These are phyloP conservation scores for Drosophila lacteicornis DNA, from an alignment of 1,140 invertebrate genomes.

Conservation along the genomic window DNA sequence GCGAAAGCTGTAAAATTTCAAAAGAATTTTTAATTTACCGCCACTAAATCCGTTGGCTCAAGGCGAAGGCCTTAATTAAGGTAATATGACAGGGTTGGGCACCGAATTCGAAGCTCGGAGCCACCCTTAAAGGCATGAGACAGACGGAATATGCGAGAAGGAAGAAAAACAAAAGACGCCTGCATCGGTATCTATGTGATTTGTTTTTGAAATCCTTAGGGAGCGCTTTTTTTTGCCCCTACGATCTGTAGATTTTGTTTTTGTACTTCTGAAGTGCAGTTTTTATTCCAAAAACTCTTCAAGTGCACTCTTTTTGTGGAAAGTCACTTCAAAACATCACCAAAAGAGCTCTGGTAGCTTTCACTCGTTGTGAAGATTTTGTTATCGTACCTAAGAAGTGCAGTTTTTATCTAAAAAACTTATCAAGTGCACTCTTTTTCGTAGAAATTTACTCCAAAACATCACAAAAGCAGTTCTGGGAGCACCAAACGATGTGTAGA, in stretches of 20 bases:
- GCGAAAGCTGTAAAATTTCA: conserved; percentile 24
- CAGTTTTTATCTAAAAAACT: too few species aligned
- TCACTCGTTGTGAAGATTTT: too few species aligned
- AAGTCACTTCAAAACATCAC: too few species aligned
- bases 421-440: too few species aligned
- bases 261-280: too few species aligned
- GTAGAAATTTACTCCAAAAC: too few species aligned
- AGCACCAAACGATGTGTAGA: not conserved
- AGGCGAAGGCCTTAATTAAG: conserved; percentile 12
- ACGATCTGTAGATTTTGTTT: not conserved
- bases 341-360: not conserved
- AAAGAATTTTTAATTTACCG: conserved; percentile 61
- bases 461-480: not conserved
- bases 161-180: not conserved
- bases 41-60: conserved; percentile 12
- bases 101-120: not conserved
- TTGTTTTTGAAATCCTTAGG: not conserved
- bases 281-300: too few species aligned
- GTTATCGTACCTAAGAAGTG: too few species aligned
- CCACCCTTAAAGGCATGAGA: not conserved
- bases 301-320: too few species aligned
- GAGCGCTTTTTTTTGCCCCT: too few species aligned
- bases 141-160: not conserved
- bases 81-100: conserved; percentile 7
- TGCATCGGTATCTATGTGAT: not conserved